Conservation (phyloP, 2,113 vertebrate genomes). For the Felis catus region F.catus_Fca126_mat1.0 CM031414.1:26444501-26445000, state of each 20-base stretch:
- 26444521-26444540: too few species aligned
- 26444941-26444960: neutral
- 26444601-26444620: neutral
- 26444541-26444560: too few species aligned
- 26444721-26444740: neutral
- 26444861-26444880: neutral
- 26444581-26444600: neutral
- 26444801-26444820: neutral
- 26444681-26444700: neutral
- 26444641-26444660: neutral
- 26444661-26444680: neutral
- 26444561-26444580: neutral
- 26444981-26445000: neutral
- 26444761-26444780: neutral
- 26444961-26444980: neutral
- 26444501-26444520: too few species aligned
- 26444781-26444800: neutral
- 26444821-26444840: neutral
- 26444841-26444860: neutral
- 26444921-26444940: neutral
- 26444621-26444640: neutral
- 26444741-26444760: neutral
- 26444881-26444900: neutral
- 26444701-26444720: neutral
- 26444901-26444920: neutral